Evolutionary conservation across 1,140 invertebrate genomes (phyloP).

Genomic region (Muscidifurax raptorellus): DNA sequence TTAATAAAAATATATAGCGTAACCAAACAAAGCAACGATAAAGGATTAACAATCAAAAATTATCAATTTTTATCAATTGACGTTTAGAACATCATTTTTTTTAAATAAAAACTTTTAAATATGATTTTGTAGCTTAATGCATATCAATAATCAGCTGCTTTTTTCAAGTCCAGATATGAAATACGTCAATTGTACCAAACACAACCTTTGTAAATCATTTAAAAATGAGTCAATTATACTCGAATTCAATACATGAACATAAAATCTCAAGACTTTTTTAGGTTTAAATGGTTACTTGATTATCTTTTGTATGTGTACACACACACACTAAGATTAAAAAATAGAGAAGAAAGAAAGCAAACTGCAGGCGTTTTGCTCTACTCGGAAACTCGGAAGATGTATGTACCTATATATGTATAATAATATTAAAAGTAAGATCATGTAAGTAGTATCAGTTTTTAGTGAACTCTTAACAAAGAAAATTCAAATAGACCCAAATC

Average conservation of each 20-base stretch:
- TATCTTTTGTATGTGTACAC: background rate
- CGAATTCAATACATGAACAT: background rate
- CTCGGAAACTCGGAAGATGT: background rate
- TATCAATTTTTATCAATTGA: background rate
- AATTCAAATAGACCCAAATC: background rate
- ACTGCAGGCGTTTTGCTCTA: background rate
- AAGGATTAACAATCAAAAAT: background rate
- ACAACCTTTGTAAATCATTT: background rate
- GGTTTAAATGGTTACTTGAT: background rate
- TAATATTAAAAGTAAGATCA: conserved; percentile 15
- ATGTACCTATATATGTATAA: conserved; percentile 23
- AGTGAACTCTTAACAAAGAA: conserved; percentile 20
- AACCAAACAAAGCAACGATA: background rate
- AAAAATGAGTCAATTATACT: background rate
- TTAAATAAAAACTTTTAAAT: background rate
- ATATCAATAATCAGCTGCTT: background rate
- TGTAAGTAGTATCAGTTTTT: conserved; percentile 3
- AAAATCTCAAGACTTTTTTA: background rate
- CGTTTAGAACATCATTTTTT: background rate
- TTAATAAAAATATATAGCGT: background rate
- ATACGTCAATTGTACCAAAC: background rate
- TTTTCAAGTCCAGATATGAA: background rate
- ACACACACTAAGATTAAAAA: conserved; percentile 15
- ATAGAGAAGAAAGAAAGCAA: background rate
- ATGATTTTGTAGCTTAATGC: background rate